Conservation (phyloP, 2,113 vertebrate species). For the Eptatretus burgeri region DNA sequence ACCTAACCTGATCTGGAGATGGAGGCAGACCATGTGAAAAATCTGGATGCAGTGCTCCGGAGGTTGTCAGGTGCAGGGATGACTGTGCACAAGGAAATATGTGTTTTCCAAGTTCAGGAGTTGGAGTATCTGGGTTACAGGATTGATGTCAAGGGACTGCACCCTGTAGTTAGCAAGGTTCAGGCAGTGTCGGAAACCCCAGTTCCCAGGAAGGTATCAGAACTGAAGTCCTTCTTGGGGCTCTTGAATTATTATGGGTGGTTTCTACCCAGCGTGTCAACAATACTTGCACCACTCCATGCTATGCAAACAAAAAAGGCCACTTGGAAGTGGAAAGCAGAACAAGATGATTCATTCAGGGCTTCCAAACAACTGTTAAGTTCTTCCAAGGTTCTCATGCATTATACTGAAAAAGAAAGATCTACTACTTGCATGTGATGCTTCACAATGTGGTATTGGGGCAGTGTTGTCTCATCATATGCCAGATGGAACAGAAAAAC, state of each 20-base stretch:
- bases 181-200: not conserved
- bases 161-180: not conserved
- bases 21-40: not conserved
- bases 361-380: no score
- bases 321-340: not conserved
- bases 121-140: not conserved
- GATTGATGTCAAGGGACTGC: not conserved
- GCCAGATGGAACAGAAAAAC: no score
- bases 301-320: not conserved
- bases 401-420: no score
- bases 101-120: not conserved
- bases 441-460: no score
- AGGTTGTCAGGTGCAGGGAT: not conserved
- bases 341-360: not conserved
- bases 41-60: slow-evolving; percentile 2
- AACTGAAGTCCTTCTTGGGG: not conserved
- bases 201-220: not conserved
- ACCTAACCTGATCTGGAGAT: no score
- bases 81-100: not conserved
- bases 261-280: not conserved
- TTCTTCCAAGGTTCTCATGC: no score
- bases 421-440: no score
- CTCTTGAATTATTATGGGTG: not conserved
- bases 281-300: not conserved
- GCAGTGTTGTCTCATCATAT: no score